Conservation (phyloP, 2,797 vertebrate genomes). For the Cottoperca gobio region DNA sequence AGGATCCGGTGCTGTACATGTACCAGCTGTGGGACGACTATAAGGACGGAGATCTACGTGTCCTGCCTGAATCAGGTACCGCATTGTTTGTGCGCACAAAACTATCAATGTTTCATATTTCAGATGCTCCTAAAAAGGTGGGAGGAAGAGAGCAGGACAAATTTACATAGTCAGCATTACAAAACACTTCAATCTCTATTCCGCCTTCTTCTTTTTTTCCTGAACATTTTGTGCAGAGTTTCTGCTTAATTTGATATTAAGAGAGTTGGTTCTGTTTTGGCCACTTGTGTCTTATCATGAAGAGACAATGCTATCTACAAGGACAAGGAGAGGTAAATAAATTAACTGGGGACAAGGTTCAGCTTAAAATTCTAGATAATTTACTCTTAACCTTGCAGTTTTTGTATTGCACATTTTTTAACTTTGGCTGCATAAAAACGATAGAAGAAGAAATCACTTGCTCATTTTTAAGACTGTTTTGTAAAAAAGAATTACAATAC, state of each 20-base stretch:
- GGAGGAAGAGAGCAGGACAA: constrained; percentile 40
- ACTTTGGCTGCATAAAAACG: neutral
- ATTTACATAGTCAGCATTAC: constrained; percentile 51
- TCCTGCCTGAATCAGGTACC: constrained; percentile 87
- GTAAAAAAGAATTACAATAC: no score
- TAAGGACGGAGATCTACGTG: constrained; percentile 87
- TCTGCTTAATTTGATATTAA: neutral
- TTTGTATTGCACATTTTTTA: constrained; percentile 3
- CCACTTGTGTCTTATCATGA: neutral
- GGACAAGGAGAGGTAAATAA: neutral
- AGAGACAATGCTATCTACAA: neutral
- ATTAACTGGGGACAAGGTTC: constrained; percentile 8
- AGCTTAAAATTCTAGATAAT: constrained; percentile 6
- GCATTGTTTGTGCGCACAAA: neutral
- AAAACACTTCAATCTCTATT: constrained; percentile 25
- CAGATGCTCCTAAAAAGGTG: constrained; percentile 28
- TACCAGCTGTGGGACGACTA: constrained; percentile 91
- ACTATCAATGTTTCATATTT: constrained; percentile 24
- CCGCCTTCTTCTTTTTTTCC: constrained; percentile 1
- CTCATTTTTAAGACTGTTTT: no score
- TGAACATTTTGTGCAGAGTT: constrained; percentile 21
- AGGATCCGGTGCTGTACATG: constrained; percentile 90
- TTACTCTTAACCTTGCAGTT: neutral
- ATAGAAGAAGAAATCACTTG: no score
- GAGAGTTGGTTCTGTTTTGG: neutral